Evolutionary conservation across 2,888 invertebrate genomes (phyloP), one percentile per base, ranked within the genome.

Genomic region (Tuberolachnus salignus): DNA sequence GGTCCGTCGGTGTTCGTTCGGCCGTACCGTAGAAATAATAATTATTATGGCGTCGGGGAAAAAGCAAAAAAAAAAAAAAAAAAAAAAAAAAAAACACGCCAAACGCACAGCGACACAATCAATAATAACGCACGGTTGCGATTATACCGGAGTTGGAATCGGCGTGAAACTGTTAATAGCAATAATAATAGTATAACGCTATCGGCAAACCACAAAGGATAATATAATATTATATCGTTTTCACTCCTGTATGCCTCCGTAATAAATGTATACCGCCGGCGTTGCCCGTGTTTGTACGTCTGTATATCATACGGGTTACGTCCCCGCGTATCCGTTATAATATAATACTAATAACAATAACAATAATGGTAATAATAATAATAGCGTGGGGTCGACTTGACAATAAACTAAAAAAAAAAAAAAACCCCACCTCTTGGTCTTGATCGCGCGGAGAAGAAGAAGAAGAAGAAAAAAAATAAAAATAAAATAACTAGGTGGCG

Each of bases 131-230:
- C 57, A 75, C 75, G 66, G 67, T 78, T 67, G n/a, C n/a, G 75
- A 78, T 78, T 78, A 59, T 57, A 34, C 3, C 34, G 6, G 34
- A 34, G 34, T 34, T 3, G 67, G 34, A 67, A 59, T 78, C 67
- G 66, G 75, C 46, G 67, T 78, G 75, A 78, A 67, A 78, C 67
- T 78, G 75, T 78, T 78, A 78, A 67, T n/a, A n/a, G n/a, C n/a
- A n/a, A n/a, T n/a, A n/a, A n/a, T 67, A 57, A 46, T 34, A 34
- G 6, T 34, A 3, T 46, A n/a, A n/a, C n/a, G 75, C 75, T 10
- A 67, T 78, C 75, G 75, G 75, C 67, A 34, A 69, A 78, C 67
- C 75, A 78, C 75, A 78, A 78, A 78, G 75, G 67, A 74, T 61
- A 57, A 14, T 69, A 69, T 42, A 34, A 19, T 57, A 53, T 70